Conservation (phyloP, 2,888 invertebrate genomes). For the Catocala sponsa region DNA sequence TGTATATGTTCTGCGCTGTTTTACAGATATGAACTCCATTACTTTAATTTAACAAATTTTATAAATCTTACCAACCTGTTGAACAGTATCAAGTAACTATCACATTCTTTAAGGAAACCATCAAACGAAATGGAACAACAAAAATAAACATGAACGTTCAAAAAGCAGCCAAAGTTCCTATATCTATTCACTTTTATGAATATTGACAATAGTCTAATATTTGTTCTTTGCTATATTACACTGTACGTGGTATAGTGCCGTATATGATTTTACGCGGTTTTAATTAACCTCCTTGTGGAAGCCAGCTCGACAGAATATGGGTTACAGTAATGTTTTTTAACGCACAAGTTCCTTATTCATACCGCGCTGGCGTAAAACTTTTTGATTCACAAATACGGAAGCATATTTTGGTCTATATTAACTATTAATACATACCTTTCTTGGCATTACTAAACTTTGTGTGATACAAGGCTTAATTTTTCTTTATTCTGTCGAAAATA, state of each 20-base stretch:
- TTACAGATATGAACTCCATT: no score
- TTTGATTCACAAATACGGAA: neutral
- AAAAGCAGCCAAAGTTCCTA: neutral
- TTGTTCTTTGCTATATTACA: conserved; percentile 11
- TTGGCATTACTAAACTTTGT: no score
- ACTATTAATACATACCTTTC: no score
- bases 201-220: conserved; percentile 12
- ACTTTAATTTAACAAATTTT: no score
- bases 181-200: conserved; percentile 17
- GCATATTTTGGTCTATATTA: no score
- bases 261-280: conserved; percentile 40
- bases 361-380: conserved; percentile 10
- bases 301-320: conserved; percentile 20
- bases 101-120: neutral
- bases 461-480: no score
- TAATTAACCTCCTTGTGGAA: conserved; percentile 39
- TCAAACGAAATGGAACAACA: neutral
- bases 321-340: conserved; percentile 8
- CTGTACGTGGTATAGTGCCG: neutral
- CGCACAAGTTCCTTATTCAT: conserved; percentile 21
- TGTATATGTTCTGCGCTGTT: no score
- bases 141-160: neutral
- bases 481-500: no score
- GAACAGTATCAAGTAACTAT: neutral
- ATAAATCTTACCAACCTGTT: neutral